Base-by-base conservation (phyloP, 2,113 vertebrate genomes). In the Platysternon megacephalum region DNA sequence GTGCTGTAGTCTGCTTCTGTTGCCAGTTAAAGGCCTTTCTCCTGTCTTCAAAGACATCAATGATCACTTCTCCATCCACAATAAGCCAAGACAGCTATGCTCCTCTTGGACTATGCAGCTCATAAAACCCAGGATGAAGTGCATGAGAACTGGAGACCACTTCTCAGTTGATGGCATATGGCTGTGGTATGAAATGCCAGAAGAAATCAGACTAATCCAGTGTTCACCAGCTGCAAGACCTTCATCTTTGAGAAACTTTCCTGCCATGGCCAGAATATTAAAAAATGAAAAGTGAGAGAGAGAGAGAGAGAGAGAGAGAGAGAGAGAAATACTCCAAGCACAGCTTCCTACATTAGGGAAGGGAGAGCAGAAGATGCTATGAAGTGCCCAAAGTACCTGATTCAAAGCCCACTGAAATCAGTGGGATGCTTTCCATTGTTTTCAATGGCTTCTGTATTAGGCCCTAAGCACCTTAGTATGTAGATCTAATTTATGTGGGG, bases 391-490 rank as follows among this genome's bases (percentile, higher is more conserved):
- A 55, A 86, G 58, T 3, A 3, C 5, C 28, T 61, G 13, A 51
- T 87, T 86, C 32, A 79, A 92, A 94, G 82, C 26, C 17, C 53
- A 19, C 35, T 48, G n/a, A 89, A 91, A 91, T 79, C 10, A 2
- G 35, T 32, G 74, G 32, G 19, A 61, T 72, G 29, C 9, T 68
- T 68, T 14, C 35, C 42, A 29, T 56, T 89, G 51, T 51, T 21
- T 78, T 52, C 21, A 84, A 29, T 28, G 0, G 0, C 2, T 2
- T 2, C 9, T 84, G 65, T 17, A 7, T 65, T n/a, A 8, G 53
- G 32, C 80, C 35, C 44, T 82, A 22, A 91, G 28, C 6, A 35
- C 51, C 44, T 2, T 52, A 21, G 35, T 24, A 79, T 1, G n/a
- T 19, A 44, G 21, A 22, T 58, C 89, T 91, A 46, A 26, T 88